Conservation (phyloP, 1,140 invertebrate genomes). For the Temnothorax curvispinosus region DNA sequence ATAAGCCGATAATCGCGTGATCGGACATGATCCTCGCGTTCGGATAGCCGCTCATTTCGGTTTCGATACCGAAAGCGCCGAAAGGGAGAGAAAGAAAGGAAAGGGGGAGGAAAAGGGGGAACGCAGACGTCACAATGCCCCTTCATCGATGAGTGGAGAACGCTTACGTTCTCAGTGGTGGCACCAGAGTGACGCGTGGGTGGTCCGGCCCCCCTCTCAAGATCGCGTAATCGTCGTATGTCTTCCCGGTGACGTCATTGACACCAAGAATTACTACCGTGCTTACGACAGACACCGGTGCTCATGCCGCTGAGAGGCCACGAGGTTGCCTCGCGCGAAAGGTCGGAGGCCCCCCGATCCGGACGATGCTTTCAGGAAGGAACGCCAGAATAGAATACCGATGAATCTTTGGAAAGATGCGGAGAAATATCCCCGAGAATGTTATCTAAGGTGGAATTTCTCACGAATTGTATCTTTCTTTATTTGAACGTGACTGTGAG, state of each 20-base stretch:
- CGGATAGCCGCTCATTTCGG: neutral
- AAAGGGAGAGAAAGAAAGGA: neutral
- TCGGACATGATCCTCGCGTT: constrained; percentile 47
- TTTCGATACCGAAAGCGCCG: neutral
- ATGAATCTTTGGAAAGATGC: neutral
- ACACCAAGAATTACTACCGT: constrained; percentile 50
- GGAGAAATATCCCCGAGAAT: neutral
- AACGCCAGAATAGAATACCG: neutral
- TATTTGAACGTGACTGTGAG: constrained; percentile 16
- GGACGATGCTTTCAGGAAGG: constrained; percentile 33
- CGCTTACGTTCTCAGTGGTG: constrained; percentile 30
- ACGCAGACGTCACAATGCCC: neutral
- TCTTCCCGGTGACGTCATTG: constrained; percentile 51
- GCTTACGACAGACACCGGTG: constrained; percentile 29
- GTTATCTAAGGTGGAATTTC: constrained; percentile 4
- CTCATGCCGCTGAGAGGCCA: neutral
- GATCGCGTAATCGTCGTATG: constrained; percentile 62
- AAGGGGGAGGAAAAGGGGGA: neutral
- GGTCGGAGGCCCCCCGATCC: neutral
- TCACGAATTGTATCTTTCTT: neutral
- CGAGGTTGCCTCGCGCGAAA: constrained; percentile 14
- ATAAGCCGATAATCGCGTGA: constrained; percentile 78
- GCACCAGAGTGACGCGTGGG: constrained; percentile 67
- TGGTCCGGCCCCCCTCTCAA: constrained; percentile 53
- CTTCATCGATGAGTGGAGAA: constrained; percentile 27